phyloP scores from a whole-genome alignment of 2,113 vertebrate genomes.

The Synchiropus splendidus region DNA sequence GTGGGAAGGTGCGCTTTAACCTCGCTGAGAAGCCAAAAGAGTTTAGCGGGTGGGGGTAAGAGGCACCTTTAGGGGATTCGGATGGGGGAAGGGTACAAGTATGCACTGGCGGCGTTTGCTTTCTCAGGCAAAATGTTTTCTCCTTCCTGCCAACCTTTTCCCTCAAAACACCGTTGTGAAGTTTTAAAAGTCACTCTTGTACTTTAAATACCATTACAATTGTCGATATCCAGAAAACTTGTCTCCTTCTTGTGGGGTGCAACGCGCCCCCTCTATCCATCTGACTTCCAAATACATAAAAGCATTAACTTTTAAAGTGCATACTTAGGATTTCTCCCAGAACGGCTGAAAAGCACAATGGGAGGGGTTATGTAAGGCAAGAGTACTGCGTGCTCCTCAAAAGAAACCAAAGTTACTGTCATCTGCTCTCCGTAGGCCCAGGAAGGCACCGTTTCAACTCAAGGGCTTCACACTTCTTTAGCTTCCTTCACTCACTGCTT shows the following conservation, averaged over 20 bases:
- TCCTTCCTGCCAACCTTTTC: slow-evolving; percentile 11
- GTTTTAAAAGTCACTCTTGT: slow-evolving; percentile 37
- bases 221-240: slow-evolving; percentile 47
- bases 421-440: slow-evolving; percentile 59
- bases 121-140: slow-evolving; percentile 12
- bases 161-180: slow-evolving; percentile 26
- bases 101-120: slow-evolving; percentile 36
- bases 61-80: slow-evolving; percentile 59
- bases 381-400: slow-evolving; percentile 50
- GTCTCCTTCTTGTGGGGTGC: slow-evolving; percentile 75
- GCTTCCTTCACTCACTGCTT: slow-evolving; percentile 47
- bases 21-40: slow-evolving; percentile 70
- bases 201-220: slow-evolving; percentile 46
- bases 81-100: slow-evolving; percentile 47
- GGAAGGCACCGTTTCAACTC: slow-evolving; percentile 55
- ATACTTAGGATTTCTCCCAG: slow-evolving; percentile 59
- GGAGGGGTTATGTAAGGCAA: slow-evolving; percentile 64
- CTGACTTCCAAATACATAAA: slow-evolving; percentile 50
- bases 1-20: slow-evolving; percentile 74
- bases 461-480: slow-evolving; percentile 53
- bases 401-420: slow-evolving; percentile 57
- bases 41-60: slow-evolving; percentile 41
- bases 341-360: slow-evolving; percentile 60
- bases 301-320: slow-evolving; percentile 61
- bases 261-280: slow-evolving; percentile 69